Base-by-base conservation (phyloP, 2,113 vertebrate species). In the Sylvia atricapilla region DNA sequence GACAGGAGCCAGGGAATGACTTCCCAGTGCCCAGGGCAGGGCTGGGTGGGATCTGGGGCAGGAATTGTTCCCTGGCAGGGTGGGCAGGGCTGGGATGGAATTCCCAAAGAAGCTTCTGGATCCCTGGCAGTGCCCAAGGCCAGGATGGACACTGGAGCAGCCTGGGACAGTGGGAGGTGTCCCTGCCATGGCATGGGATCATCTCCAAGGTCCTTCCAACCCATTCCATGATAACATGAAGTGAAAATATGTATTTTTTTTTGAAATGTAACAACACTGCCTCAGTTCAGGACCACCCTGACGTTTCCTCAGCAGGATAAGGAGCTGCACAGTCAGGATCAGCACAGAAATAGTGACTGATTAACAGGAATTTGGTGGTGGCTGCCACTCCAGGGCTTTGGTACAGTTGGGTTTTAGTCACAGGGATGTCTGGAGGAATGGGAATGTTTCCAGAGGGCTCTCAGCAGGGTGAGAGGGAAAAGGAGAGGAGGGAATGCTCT, bases 21-120 rank as follows among this genome's bases (percentile, higher is more conserved):
- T 2, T 41, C 2, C 3, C 8, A n/a, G 23, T n/a, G 70, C 3
- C 4, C 31, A 56, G 31, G 44, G 22, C 22, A 23, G 64, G 28
- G 46, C 0, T 46, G 3, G 55, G 0, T 39, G 64, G 73, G 55
- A 52, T 15, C 0, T 44, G 12, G 63, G 62, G 21, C 0, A 46
- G 68, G n/a, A 55, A 39, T 74, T 55, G 33, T 22, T 84, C 11
- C 27, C 81, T 64, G 59, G 18, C 1, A 72, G 33, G 58, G 39
- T 62, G 80, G 9, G 31, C 0, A 70, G 53, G 9, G 31, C 56
- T 60, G 67, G n/a, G 2, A 12, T 6, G 4, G 41, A 4, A 7
- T 46, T 6, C 7, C 77, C 78, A 81, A n/a, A 67, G 37, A 37
- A 37, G 37, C 37, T 37, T 39, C 76, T 79, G 76, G 31, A 66